Evolutionary conservation across 2,888 invertebrate genomes (phyloP), one percentile per base, ranked within the genome.

Genomic region (Chironomus tentans): DNA sequence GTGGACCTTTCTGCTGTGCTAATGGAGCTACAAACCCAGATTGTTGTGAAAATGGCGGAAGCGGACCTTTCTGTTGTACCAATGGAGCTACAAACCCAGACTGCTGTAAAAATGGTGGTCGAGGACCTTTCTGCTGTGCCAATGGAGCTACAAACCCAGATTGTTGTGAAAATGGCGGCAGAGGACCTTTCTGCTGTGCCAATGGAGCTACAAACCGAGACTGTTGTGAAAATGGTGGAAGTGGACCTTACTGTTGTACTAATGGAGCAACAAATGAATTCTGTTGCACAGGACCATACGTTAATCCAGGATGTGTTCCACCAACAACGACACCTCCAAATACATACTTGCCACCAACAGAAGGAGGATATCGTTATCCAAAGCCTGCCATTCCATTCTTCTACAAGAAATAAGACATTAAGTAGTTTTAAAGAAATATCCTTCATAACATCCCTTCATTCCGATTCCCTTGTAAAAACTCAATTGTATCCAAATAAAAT

Each of bases 301-400:
- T 47, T 18, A 62, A 74, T 18, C 68, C 62, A 47, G 22, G 13
- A 10, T 65, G 74, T 38, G 22, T n/a, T 4, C 7, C 47, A 48
- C 65, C 65, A 18, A 47, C 65, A 18, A 62, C 28, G 21, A 22
- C 46, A 4, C 68, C 68, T 28, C 21, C 38, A 15, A 38, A 68
- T n/a, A 75, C 75, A 10, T 68, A 75, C 22, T 28, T 75, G 12
- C 68, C 75, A 28, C 75, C 75, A 68, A 38, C 21, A 38, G 10
- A 10, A 15, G 56, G 65, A 24, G 75, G 75, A 15, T 75, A 75
- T 68, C 10, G 50, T 38, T 75, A 75, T 46, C 75, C 75, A 5
- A 75, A 75, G 48, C 75, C 75, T 48, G 75, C 75, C 75, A 75
- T 75, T 68, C 68, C 75, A 47, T 75, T 75, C 28, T 50, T 24